phyloP scores from a whole-genome alignment of 2,888 invertebrate genomes.

The Abrostola tripartita region DNA sequence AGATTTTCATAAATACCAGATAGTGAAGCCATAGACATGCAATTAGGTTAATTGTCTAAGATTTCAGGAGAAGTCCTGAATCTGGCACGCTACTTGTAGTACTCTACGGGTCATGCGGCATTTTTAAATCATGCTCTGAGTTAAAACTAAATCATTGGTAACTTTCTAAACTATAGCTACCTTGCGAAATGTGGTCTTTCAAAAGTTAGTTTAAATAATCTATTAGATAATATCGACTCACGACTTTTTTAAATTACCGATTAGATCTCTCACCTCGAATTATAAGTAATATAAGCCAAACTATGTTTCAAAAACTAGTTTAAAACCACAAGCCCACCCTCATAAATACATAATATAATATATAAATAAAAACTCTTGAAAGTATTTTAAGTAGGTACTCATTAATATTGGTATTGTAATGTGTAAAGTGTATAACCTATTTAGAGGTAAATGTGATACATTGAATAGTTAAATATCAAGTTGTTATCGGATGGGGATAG shows the following conservation, averaged over 20 bases:
- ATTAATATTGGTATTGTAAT: slow-evolving; percentile 29
- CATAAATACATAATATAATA: slow-evolving; percentile 29
- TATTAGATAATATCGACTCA: slow-evolving; percentile 2
- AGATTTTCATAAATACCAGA: slow-evolving; percentile 59
- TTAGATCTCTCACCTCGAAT: background rate
- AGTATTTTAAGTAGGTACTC: slow-evolving; percentile 31
- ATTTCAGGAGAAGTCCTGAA: slow-evolving; percentile 62
- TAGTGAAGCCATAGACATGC: slow-evolving; percentile 79
- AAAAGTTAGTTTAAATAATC: slow-evolving; percentile 56
- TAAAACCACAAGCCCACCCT: slow-evolving; percentile 55
- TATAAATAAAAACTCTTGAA: slow-evolving; percentile 22
- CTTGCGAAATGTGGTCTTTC: slow-evolving; percentile 62
- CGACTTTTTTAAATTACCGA: too few relatives aligned
- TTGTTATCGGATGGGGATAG: too few relatives aligned
- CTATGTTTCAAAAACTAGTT: slow-evolving; percentile 47
- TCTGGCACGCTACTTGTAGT: slow-evolving; percentile 66
- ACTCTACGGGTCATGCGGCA: slow-evolving; percentile 82
- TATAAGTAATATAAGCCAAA: slow-evolving; percentile 46
- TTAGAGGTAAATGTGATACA: slow-evolving; percentile 4
- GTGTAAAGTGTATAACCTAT: slow-evolving; percentile 9
- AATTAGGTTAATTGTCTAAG: slow-evolving; percentile 73
- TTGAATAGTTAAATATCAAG: background rate
- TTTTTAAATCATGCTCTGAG: slow-evolving; percentile 78
- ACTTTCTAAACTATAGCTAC: slow-evolving; percentile 75
- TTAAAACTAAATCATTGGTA: slow-evolving; percentile 66